A percentile compares a stretch with the other conserved stretches of the same genome.
These are phyloP conservation scores for Phoeniculus purpureus DNA, from an alignment of 2,797 vertebrate genomes.

Conservation along the genomic window DNA sequence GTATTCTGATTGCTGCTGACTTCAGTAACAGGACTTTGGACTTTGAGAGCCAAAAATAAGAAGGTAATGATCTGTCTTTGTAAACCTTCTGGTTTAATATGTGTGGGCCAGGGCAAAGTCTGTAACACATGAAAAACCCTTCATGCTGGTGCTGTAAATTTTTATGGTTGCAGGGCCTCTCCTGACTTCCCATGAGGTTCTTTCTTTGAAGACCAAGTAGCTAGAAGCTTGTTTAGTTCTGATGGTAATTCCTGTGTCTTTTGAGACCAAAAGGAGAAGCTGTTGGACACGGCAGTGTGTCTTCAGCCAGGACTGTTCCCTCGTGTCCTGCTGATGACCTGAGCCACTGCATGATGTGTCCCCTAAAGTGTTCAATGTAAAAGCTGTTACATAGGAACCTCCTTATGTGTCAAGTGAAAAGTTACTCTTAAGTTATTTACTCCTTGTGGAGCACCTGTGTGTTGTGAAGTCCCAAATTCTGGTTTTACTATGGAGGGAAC, in stretches of 20 bases:
- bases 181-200: not conserved
- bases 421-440: not conserved
- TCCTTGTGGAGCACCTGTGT: not conserved
- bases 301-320: not conserved
- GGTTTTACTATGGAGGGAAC: not conserved
- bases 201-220: not conserved
- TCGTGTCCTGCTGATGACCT: not conserved
- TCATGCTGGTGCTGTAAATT: not conserved
- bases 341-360: not conserved
- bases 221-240: not conserved
- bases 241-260: not conserved
- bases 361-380: not conserved
- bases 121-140: not conserved
- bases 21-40: not conserved
- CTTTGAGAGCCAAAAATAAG: not conserved
- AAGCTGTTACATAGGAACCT: not conserved
- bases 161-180: not conserved
- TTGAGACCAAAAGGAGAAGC: not conserved
- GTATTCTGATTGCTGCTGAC: not conserved
- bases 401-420: not conserved
- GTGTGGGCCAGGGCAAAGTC: not conserved
- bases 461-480: not conserved
- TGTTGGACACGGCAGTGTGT: not conserved
- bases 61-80: not conserved
- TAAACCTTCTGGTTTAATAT: not conserved